Conservation (phyloP, 2,888 invertebrate genomes). For the Phalera bucephala region DNA sequence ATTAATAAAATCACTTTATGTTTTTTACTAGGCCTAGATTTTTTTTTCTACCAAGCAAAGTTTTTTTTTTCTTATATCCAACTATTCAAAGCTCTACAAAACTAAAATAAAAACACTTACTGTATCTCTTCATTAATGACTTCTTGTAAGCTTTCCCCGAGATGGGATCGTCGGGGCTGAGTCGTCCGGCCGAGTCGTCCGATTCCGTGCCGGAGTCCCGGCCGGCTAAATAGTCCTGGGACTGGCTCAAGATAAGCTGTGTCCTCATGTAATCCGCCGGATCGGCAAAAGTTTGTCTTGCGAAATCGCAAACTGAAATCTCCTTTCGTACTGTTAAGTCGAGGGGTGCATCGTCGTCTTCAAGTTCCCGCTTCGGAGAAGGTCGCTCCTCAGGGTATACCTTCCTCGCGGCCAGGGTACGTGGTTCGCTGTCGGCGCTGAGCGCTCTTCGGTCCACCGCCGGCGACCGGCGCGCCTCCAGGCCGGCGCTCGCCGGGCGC, state of each 20-base stretch:
- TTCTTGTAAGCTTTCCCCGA: slow-evolving; percentile 92
- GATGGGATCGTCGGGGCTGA: slow-evolving; percentile 82
- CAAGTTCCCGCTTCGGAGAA: slow-evolving; percentile 39
- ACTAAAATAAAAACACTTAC: slow-evolving; percentile 87
- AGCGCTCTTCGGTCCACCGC: slow-evolving; percentile 57
- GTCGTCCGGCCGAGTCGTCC: slow-evolving; percentile 89
- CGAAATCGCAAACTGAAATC: slow-evolving; percentile 77
- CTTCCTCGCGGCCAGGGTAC: slow-evolving; percentile 78
- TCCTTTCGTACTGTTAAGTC: slow-evolving; percentile 88
- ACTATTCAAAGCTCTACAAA: neutral
- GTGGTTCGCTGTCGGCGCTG: slow-evolving; percentile 67
- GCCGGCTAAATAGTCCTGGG: slow-evolving; percentile 77
- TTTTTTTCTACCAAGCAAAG: too few species aligned
- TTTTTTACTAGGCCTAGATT: too few species aligned
- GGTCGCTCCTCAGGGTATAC: slow-evolving; percentile 65
- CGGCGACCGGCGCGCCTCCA: slow-evolving; percentile 54
- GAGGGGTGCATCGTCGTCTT: slow-evolving; percentile 87
- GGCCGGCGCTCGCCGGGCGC: slow-evolving; percentile 70
- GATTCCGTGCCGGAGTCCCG: slow-evolving; percentile 91
- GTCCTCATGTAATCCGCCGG: slow-evolving; percentile 76
- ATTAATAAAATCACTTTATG: too few species aligned
- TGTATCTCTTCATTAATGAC: slow-evolving; percentile 95
- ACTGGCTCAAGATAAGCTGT: slow-evolving; percentile 75
- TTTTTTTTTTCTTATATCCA: neutral
- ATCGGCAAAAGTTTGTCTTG: slow-evolving; percentile 75